Evolutionary conservation across 1,140 invertebrate genomes (phyloP).

Genomic region (Aporrectodea caliginosa): DNA sequence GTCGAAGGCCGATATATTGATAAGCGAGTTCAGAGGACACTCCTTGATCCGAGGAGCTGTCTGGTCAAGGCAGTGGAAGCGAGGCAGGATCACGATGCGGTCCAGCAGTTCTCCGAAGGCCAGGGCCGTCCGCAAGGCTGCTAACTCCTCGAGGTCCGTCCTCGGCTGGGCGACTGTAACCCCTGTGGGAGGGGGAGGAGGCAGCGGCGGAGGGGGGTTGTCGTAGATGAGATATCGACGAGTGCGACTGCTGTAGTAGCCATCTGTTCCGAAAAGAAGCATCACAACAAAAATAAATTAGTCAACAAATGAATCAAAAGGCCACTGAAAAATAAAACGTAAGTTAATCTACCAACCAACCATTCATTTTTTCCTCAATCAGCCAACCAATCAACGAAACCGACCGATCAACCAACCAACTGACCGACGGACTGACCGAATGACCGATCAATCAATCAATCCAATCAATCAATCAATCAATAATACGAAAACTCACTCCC

Average conservation of each 20-base stretch:
- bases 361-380: too few relatives aligned
- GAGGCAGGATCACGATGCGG: conserved; percentile 25
- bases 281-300: too few relatives aligned
- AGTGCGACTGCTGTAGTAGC: conserved; percentile 25
- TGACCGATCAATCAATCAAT: too few relatives aligned
- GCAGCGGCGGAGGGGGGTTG: conserved; percentile 9
- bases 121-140: conserved; percentile 20
- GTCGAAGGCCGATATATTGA: conserved; percentile 28
- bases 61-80: conserved; percentile 23
- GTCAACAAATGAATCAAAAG: too few relatives aligned
- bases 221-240: conserved; percentile 20
- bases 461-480: too few relatives aligned
- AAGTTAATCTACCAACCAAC: too few relatives aligned
- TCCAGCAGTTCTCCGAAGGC: conserved; percentile 21
- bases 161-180: not conserved
- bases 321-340: too few relatives aligned
- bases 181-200: too few relatives aligned
- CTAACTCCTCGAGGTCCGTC: not conserved
- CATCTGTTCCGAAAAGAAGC: conserved; percentile 19
- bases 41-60: not conserved
- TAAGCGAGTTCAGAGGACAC: conserved; percentile 27
- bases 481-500: too few relatives aligned
- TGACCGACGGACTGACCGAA: too few relatives aligned
- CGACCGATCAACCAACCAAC: too few relatives aligned
- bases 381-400: too few relatives aligned